Conservation (phyloP, 2,797 vertebrate species). For the Rhincodon typus region DNA sequence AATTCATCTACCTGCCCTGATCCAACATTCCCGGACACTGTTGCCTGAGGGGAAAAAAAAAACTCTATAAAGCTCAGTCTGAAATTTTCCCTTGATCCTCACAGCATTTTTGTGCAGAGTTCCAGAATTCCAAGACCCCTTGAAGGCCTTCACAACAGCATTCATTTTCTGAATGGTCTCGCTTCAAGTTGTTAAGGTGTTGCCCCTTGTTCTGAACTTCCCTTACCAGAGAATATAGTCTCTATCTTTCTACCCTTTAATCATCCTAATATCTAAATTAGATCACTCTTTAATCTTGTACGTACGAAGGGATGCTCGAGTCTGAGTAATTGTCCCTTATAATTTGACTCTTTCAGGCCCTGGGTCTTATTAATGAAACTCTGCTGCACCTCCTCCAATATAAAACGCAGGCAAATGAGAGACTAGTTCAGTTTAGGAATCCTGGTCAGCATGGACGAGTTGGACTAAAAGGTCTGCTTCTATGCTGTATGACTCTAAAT, state of each 20-base stretch:
- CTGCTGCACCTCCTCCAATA: neutral
- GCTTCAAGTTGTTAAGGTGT: neutral
- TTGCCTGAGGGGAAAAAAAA: neutral
- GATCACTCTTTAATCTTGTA: neutral
- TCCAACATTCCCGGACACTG: neutral
- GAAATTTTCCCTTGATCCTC: neutral
- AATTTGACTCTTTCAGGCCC: neutral
- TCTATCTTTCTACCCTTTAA: neutral
- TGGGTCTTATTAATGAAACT: neutral
- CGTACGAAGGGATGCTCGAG: neutral
- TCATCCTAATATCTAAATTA: neutral
- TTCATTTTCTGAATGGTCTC: neutral
- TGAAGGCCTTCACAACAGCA: neutral
- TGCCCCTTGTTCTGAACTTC: neutral
- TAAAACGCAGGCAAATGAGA: no score
- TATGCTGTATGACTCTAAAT: no score
- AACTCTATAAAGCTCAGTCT: neutral
- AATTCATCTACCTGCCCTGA: neutral
- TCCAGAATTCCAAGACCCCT: neutral
- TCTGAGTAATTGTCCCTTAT: neutral
- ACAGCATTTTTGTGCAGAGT: neutral
- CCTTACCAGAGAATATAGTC: neutral
- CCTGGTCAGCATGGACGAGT: no score
- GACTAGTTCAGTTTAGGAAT: no score
- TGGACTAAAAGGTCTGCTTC: no score